Percentiles rank a stretch among this genome's conserved stretches.
Conservation (phyloP, 1,140 invertebrate genomes). For the Bombus turneri region DNA sequence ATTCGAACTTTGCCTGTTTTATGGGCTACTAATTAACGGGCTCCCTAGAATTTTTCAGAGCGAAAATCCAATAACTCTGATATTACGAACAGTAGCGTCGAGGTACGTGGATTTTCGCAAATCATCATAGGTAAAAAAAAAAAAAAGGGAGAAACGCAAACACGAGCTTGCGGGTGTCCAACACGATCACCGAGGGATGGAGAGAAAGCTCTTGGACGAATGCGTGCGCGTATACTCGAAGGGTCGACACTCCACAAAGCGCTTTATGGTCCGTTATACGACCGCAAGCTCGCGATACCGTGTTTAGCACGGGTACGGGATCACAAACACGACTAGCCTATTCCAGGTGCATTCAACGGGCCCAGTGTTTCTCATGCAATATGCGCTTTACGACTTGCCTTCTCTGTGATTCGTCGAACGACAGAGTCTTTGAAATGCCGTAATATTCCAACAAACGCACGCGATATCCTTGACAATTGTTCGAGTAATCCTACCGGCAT, state of each 20-base stretch:
- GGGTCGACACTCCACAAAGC: slow-evolving; percentile 47
- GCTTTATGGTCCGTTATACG: slow-evolving; percentile 51
- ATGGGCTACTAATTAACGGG: slow-evolving; percentile 12
- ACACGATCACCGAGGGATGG: background rate
- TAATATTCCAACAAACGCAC: background rate
- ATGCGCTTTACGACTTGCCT: slow-evolving; percentile 8
- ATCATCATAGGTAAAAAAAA: background rate
- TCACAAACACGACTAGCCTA: slow-evolving; percentile 43
- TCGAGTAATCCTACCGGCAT: background rate
- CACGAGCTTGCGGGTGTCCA: background rate
- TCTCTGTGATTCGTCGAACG: background rate
- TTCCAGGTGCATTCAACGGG: slow-evolving; percentile 36
- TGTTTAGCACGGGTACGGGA: slow-evolving; percentile 49
- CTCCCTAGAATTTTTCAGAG: background rate
- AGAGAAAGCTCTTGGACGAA: slow-evolving; percentile 23
- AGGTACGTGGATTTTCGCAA: background rate
- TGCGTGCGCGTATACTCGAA: slow-evolving; percentile 18
- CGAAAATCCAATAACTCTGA: background rate
- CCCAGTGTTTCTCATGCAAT: slow-evolving; percentile 38
- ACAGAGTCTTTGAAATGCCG: background rate
- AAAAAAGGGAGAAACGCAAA: background rate
- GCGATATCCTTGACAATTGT: background rate
- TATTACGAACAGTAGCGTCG: background rate
- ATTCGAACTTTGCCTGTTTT: slow-evolving; percentile 14
- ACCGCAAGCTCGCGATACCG: slow-evolving; percentile 56